Evolutionary conservation across 1,140 invertebrate genomes (phyloP), one percentile per base, ranked within the genome.

Genomic region (Stenopsyche tienmushanensis): DNA sequence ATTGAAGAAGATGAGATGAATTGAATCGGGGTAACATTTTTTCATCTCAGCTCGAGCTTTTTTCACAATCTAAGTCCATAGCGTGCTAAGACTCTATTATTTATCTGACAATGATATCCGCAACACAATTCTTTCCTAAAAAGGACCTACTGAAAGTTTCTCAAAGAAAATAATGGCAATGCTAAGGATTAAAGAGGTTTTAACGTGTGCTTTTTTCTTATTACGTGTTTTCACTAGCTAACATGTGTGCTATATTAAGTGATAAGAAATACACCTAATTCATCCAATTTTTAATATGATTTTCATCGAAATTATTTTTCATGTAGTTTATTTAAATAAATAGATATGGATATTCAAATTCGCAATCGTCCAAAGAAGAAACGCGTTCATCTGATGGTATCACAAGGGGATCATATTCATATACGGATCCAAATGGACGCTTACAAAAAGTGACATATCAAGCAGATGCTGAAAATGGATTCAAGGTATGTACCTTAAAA

Each of bases 281-380:
- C 5, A 13, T 34, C 29, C 29, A 13, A 34, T 7, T 7, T 7
- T 34, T 34, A 13, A 34, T 7, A 34, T 7, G 13, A 34, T 34
- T 13, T 13, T 13, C 29, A 13, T 7, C 5, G 29, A 34, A 34
- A 34, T 34, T 34, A 34, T 34, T 7, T 34, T 34, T 34, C 29
- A 34, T 34, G 5, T 34, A 13, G 13, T 7, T 5, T 13, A 34
- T 34, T 7, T 34, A 34, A 34, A 7, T 7, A 34, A 7, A 34
- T 34, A 70, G 68, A 65, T 90, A 88, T 70, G 87, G 86, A 2
- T 89, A 89, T 71, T 77, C 81, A 15, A 83, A 83, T 59, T 83
- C 80, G 1, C 80, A 82, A 65, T 86, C 86, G 7, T 78, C 86
- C 29, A 86, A 88, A 73, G 77, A 82, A 55, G 88, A 89, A 76